These are phyloP conservation scores for Colaptes auratus DNA, from an alignment of 2,113 vertebrate genomes.

Conservation along the genomic window DNA sequence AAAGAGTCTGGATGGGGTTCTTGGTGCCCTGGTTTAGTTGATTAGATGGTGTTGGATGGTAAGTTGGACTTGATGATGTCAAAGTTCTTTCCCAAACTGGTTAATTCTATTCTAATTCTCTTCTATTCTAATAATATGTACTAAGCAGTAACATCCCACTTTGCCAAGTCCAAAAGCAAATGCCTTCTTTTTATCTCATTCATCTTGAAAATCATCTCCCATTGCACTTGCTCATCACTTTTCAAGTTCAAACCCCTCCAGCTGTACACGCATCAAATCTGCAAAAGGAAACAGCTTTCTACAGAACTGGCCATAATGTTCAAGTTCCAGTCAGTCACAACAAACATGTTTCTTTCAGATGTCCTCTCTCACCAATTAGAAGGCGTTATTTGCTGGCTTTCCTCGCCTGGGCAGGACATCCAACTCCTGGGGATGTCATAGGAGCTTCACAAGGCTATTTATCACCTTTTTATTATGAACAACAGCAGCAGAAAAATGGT, in stretches of 20 bases:
- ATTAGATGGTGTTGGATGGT: too few species aligned
- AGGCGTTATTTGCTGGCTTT: background rate
- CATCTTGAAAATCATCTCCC: background rate
- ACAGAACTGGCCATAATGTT: background rate
- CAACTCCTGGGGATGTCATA: background rate
- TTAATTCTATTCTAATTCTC: too few species aligned
- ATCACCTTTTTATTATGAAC: background rate
- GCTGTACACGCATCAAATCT: background rate
- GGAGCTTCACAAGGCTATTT: background rate
- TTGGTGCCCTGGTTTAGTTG: too few species aligned
- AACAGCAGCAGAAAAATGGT: background rate
- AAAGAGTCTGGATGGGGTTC: too few species aligned
- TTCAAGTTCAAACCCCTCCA: background rate
- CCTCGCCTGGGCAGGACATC: background rate
- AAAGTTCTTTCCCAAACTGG: too few species aligned
- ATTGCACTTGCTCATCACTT: background rate
- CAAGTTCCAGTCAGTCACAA: rapidly evolving
- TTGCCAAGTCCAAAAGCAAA: background rate
- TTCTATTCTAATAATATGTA: background rate
- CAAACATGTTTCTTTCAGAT: background rate
- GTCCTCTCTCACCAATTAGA: background rate
- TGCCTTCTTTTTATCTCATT: background rate
- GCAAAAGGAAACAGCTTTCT: background rate
- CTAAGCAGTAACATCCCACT: background rate
- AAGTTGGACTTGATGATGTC: too few species aligned